Conservation (phyloP, 2,888 invertebrate genomes). For the Drosophila falleni region DNA sequence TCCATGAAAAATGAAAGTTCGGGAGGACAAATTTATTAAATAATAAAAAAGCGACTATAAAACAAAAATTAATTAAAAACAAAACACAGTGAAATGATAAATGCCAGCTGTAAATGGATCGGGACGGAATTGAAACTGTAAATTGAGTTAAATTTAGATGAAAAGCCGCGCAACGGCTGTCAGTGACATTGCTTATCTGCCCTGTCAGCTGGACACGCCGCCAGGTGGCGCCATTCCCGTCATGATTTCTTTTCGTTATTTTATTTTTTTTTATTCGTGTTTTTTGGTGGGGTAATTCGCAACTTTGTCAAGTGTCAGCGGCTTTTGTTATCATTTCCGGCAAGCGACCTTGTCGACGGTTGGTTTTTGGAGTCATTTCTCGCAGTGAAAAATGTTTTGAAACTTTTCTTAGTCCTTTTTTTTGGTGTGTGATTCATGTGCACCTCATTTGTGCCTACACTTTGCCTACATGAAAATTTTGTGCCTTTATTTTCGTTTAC, state of each 20-base stretch:
- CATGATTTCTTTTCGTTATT: slow-evolving; percentile 10
- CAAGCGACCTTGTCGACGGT: slow-evolving; percentile 53
- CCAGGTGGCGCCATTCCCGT: slow-evolving; percentile 53
- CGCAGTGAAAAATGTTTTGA: slow-evolving; percentile 64
- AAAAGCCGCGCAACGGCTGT: slow-evolving; percentile 45
- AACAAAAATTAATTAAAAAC: slow-evolving; percentile 63
- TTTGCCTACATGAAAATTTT: slow-evolving; percentile 56
- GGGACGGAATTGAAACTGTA: slow-evolving; percentile 29
- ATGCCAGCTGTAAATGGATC: slow-evolving; percentile 41
- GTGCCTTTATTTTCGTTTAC: slow-evolving; percentile 25
- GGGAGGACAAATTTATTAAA: slow-evolving; percentile 44
- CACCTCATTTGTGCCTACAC: slow-evolving; percentile 66
- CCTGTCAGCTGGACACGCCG: slow-evolving; percentile 63
- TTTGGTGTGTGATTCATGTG: slow-evolving; percentile 64
- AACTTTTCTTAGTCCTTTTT: slow-evolving; percentile 65
- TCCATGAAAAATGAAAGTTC: slow-evolving; percentile 12
- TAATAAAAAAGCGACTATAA: slow-evolving; percentile 17
- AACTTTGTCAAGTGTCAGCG: slow-evolving; percentile 83
- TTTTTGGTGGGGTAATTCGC: slow-evolving; percentile 40
- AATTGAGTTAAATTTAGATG: slow-evolving; percentile 71
- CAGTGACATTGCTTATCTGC: slow-evolving; percentile 57
- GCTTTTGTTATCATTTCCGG: slow-evolving; percentile 82
- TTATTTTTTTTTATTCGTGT: slow-evolving; percentile 17
- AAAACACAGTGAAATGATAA: slow-evolving; percentile 56
- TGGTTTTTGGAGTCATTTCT: slow-evolving; percentile 18